Conservation (phyloP, 2,888 invertebrate species). For the Criorhina ranunculi region DNA sequence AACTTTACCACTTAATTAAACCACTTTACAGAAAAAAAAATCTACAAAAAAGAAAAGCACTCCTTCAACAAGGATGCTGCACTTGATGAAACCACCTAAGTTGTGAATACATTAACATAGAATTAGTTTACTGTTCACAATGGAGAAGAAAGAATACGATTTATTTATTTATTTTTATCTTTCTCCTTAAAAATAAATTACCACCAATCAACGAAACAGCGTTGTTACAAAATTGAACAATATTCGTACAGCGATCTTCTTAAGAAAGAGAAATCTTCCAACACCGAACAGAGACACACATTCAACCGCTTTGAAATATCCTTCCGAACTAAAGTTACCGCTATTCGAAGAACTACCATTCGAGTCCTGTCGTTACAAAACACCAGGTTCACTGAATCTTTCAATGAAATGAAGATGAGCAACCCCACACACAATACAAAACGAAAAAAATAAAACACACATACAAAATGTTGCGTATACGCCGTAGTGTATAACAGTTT, state of each 20-base stretch:
- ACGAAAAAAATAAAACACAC: neutral
- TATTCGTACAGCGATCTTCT: constrained; percentile 3
- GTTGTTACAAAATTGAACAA: neutral
- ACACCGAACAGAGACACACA: constrained; percentile 31
- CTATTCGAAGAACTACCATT: constrained; percentile 14
- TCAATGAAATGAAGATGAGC: constrained; percentile 38
- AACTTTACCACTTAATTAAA: constrained; percentile 9
- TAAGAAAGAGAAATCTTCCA: neutral
- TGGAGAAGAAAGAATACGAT: too few species aligned
- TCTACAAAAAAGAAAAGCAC: neutral
- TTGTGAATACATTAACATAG: neutral
- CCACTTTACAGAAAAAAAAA: neutral
- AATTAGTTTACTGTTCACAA: neutral
- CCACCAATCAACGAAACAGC: neutral
- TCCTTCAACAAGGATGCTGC: neutral
- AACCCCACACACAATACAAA: constrained; percentile 1
- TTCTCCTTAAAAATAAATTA: too few species aligned
- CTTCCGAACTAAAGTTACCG: constrained; percentile 51
- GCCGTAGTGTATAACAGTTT: constrained; percentile 73
- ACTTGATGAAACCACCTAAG: neutral
- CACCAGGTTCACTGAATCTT: constrained; percentile 19
- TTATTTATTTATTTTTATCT: too few species aligned
- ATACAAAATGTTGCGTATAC: constrained; percentile 71
- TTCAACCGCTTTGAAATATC: constrained; percentile 44
- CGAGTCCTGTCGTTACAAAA: constrained; percentile 35